Evolutionary conservation across 2,113 vertebrate genomes (phyloP).

Genomic region (Numida meleagris): DNA sequence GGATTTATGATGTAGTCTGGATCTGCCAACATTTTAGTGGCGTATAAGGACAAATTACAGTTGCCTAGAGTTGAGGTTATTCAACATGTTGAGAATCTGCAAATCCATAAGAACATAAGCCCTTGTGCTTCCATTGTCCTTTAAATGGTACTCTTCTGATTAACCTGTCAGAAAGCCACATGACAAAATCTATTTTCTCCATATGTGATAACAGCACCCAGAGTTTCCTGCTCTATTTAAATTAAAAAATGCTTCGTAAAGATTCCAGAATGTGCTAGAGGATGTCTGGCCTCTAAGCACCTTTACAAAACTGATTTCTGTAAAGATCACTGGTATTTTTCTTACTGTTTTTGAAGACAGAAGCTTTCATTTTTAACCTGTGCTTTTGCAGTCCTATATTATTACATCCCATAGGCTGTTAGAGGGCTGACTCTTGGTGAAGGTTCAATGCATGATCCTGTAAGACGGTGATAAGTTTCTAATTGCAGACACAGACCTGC

Average conservation of each 20-base stretch:
- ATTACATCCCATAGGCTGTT: not conserved
- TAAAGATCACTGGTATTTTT: not conserved
- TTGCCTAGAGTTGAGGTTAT: constrained; percentile 32
- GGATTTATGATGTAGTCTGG: constrained; percentile 51
- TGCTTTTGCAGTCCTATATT: not conserved
- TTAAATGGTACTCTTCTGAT: not conserved
- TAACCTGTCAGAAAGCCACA: not conserved
- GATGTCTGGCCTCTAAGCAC: not conserved
- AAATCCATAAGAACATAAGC: not conserved
- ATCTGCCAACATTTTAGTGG: constrained; percentile 45
- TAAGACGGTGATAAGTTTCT: not conserved
- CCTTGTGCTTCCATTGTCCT: constrained; percentile 11
- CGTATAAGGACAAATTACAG: constrained; percentile 58
- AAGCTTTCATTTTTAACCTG: not conserved
- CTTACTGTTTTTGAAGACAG: not conserved
- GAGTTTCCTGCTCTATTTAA: not conserved
- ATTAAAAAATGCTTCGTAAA: constrained; percentile 16
- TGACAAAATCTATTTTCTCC: constrained; percentile 2
- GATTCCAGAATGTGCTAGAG: not conserved
- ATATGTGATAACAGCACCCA: not conserved
- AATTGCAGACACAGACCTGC: not conserved
- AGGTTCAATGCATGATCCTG: not conserved
- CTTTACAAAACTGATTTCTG: not conserved
- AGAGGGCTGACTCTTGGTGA: not conserved
- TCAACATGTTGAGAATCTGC: constrained; percentile 2